Percentiles rank a stretch among this genome's conserved stretches.
Conservation (phyloP, 2,113 vertebrate species). For the Telmatochromis brachygnathus region DNA sequence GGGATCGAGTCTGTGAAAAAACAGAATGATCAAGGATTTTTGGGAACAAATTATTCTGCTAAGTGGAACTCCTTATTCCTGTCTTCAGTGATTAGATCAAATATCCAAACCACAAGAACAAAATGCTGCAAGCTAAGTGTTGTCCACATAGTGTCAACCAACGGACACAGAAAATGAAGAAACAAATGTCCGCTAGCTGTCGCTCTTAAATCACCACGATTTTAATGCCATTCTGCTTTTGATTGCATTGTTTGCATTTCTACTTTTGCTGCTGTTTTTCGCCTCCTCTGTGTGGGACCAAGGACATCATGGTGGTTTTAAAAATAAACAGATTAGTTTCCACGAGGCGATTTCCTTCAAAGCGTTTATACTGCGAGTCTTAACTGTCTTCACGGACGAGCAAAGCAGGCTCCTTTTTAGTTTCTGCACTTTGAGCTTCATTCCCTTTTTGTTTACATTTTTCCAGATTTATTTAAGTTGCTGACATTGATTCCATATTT, state of each 20-base stretch:
- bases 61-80: not conserved
- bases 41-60: not conserved
- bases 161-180: not conserved
- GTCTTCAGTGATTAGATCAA: not conserved
- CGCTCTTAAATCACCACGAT: not conserved
- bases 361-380: conserved; percentile 22
- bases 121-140: not conserved
- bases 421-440: not conserved
- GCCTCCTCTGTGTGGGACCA: conserved; percentile 13
- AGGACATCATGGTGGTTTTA: not conserved
- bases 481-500: conserved; percentile 9
- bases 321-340: not conserved
- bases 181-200: not conserved
- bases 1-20: not conserved
- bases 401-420: not conserved
- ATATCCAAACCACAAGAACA: not conserved
- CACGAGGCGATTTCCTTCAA: not conserved
- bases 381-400: conserved; percentile 3
- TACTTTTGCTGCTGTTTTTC: not conserved
- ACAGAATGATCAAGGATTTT: not conserved
- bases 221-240: conserved; percentile 8
- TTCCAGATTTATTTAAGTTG: conserved; percentile 7
- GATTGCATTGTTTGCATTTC: not conserved
- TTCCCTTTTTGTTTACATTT: conserved; percentile 47
- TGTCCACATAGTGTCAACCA: not conserved